These are phyloP conservation scores for Gallinago jamesoni DNA, from an alignment of 2,113 vertebrate genomes.

Conservation along the genomic window DNA sequence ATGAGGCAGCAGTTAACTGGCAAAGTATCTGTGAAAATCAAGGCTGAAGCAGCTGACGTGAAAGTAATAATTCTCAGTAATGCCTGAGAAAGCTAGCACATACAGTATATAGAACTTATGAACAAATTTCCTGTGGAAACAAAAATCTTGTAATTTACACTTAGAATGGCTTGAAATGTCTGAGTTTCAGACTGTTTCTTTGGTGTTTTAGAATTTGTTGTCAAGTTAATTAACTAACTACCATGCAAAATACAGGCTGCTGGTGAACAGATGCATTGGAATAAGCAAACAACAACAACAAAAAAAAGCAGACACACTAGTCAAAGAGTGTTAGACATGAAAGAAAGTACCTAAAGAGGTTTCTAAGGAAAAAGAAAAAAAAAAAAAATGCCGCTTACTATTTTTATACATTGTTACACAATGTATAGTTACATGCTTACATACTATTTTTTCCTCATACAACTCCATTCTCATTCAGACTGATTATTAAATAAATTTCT, in stretches of 20 bases:
- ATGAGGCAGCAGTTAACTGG: neutral
- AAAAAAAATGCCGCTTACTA: neutral
- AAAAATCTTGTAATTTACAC: neutral
- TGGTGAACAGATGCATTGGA: neutral
- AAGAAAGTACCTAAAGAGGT: neutral
- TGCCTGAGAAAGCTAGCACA: neutral
- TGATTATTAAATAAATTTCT: neutral
- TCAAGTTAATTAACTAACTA: constrained; percentile 6
- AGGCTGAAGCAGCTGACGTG: neutral
- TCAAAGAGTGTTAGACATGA: neutral
- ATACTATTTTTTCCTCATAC: neutral
- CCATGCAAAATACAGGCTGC: neutral
- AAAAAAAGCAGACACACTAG: neutral
- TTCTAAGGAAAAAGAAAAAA: neutral
- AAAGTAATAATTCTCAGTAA: constrained; percentile 33
- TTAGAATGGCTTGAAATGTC: neutral
- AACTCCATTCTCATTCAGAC: neutral
- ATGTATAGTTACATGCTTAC: neutral
- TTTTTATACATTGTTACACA: neutral
- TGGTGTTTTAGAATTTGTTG: neutral
- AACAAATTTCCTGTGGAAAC: neutral
- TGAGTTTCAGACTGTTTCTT: neutral
- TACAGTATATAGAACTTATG: neutral
- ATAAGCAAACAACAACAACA: neutral
- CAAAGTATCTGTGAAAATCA: constrained; percentile 15